These are phyloP conservation scores for Cheilosia vulpina DNA, from an alignment of 2,888 invertebrate genomes.

Conservation along the genomic window DNA sequence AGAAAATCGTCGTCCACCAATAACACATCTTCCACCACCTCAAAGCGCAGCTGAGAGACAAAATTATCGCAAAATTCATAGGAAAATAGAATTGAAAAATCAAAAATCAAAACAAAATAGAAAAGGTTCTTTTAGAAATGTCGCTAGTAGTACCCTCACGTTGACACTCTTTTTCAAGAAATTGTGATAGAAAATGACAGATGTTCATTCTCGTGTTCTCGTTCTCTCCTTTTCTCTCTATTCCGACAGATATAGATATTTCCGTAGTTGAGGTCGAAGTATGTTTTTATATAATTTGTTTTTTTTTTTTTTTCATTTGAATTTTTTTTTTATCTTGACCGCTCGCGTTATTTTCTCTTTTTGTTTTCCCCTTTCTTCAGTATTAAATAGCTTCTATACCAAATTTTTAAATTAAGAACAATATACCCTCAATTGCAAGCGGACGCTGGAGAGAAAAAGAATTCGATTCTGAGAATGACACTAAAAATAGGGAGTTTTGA, in stretches of 20 bases:
- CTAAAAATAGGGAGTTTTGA: conserved; percentile 28
- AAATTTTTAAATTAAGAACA: conserved; percentile 42
- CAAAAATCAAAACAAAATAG: conserved; percentile 51
- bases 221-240: conserved; percentile 46
- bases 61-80: conserved; percentile 23
- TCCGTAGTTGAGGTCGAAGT: conserved; percentile 62
- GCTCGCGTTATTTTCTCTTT: conserved; percentile 15
- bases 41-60: conserved; percentile 71
- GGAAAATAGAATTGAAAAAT: conserved; percentile 37
- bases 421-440: conserved; percentile 29
- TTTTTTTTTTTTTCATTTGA: conserved; percentile 27
- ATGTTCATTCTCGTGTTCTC: conserved; percentile 51
- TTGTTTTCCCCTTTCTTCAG: conserved; percentile 33
- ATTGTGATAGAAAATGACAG: conserved; percentile 70
- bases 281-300: conserved; percentile 16
- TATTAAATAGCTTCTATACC: conserved; percentile 61
- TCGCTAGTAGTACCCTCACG: conserved; percentile 36
- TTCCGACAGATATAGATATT: conserved; percentile 1
- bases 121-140: conserved; percentile 33
- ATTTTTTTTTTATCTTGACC: conserved; percentile 42
- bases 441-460: conserved; percentile 32
- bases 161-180: conserved; percentile 65
- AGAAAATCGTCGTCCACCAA: conserved; percentile 57
- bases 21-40: conserved; percentile 61
- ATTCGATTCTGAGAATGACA: conserved; percentile 53